Evolutionary conservation across 2,113 vertebrate genomes (phyloP).

Genomic region (Caracal caracal): DNA sequence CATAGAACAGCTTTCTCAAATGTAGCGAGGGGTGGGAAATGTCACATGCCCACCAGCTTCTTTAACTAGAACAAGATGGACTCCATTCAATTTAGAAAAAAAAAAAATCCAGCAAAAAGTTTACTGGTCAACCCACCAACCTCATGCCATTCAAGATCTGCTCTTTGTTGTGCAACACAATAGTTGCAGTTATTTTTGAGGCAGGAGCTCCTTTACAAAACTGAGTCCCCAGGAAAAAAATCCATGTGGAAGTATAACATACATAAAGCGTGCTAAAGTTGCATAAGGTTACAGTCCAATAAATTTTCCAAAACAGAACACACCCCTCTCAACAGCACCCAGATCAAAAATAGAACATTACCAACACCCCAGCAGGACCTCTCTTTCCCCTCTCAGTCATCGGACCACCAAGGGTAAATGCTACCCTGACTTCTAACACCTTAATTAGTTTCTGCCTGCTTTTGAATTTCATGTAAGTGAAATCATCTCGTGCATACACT

Average conservation of each 20-base stretch:
- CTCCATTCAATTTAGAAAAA: not conserved
- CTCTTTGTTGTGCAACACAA: not conserved
- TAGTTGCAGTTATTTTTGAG: not conserved
- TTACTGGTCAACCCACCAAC: not conserved
- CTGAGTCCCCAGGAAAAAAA: not conserved
- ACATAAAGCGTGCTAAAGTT: not conserved
- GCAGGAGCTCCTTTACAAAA: not conserved
- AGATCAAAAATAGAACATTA: not conserved
- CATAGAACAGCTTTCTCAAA: not conserved
- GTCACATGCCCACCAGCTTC: not conserved
- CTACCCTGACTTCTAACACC: not conserved
- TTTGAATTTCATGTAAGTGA: slow-evolving; percentile 32
- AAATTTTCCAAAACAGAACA: not conserved
- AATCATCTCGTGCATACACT: not conserved
- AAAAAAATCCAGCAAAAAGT: not conserved
- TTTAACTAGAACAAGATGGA: not conserved
- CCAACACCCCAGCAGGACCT: not conserved
- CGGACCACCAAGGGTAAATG: not conserved
- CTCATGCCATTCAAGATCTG: not conserved
- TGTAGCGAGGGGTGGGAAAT: not conserved
- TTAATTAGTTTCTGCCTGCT: not conserved
- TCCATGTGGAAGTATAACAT: not conserved
- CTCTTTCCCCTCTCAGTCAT: not conserved
- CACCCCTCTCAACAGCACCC: not conserved
- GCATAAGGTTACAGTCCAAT: not conserved